Base-by-base conservation (phyloP, 2,113 vertebrate species). In the Orthonyx spaldingii region DNA sequence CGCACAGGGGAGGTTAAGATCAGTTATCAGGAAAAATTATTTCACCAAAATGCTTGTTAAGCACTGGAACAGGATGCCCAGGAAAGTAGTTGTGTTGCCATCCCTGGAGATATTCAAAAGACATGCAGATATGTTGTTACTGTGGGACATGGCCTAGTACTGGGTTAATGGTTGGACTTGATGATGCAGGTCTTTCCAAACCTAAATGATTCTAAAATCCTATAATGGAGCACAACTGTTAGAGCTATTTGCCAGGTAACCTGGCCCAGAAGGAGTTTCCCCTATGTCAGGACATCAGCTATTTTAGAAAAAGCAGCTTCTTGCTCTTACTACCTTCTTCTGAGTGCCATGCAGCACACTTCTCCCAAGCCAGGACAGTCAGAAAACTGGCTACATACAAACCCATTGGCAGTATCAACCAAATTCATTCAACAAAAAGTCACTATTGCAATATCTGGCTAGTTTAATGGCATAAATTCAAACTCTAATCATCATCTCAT, bases 261-360 rank as follows among this genome's bases (percentile, higher is more conserved):
- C 13, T 55, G 30, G 24, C 10, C 20, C 20, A 80, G n/a, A 27
- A 77, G 46, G 33, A 85, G 24, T 13, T 86, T 41, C 19, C 79
- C 30, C 14, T 13, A 27, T 4, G 6, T 26, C 49, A 80, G 15
- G 32, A 37, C 18, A 39, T 13, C 0, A 44, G 7, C 30, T 41
- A 3, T 27, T 76, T 56, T 5, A 52, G 21, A 52, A 79, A 47
- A 57, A 50, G 24, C 46, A 90, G 41, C 23, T 77, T 37, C 56
- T 46, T 70, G 26, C 16, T 59, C 39, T 69, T 35, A 32, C 18
- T 3, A 0, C 23, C 37, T 56, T 72, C 53, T 13, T 64, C 7
- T 4, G 6, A 63, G 35, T 9, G 60, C 39, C 71, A 41, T 7
- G 16, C n/a, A 86, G 37, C 19, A 41, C 0, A 0, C 13, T 74